Percentiles rank a stretch among this genome's conserved stretches.
Conservation (phyloP, 2,797 vertebrate genomes). For the Sebastes hubbsi region DNA sequence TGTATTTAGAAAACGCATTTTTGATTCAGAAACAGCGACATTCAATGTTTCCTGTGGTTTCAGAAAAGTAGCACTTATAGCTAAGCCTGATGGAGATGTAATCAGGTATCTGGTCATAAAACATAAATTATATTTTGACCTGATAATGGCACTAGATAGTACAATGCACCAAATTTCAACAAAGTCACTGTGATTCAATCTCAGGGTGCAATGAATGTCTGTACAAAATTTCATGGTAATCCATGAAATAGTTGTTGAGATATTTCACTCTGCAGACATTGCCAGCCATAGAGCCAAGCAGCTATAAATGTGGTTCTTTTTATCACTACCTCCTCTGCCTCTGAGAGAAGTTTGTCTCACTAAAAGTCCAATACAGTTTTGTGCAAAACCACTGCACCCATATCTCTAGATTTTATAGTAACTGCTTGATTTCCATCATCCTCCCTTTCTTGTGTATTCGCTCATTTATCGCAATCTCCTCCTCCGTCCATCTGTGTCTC, state of each 20-base stretch:
- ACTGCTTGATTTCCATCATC: slow-evolving; percentile 11
- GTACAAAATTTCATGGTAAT: not conserved
- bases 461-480: slow-evolving; percentile 41
- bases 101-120: too few relatives aligned
- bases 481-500: slow-evolving; percentile 50
- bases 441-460: not conserved
- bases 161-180: not conserved
- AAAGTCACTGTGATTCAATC: not conserved
- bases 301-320: not conserved
- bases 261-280: not conserved
- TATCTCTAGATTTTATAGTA: not conserved
- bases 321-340: not conserved
- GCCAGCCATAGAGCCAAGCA: not conserved
- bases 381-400: not conserved
- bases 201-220: not conserved
- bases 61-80: too few relatives aligned
- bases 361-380: not conserved
- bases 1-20: too few relatives aligned
- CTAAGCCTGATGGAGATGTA: too few relatives aligned
- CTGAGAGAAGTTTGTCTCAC: not conserved
- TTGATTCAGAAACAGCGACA: too few relatives aligned
- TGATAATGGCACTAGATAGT: too few relatives aligned
- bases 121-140: too few relatives aligned
- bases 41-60: too few relatives aligned
- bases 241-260: not conserved